These are phyloP conservation scores for Abramis brama DNA, from an alignment of 2,113 vertebrate genomes.

Conservation along the genomic window DNA sequence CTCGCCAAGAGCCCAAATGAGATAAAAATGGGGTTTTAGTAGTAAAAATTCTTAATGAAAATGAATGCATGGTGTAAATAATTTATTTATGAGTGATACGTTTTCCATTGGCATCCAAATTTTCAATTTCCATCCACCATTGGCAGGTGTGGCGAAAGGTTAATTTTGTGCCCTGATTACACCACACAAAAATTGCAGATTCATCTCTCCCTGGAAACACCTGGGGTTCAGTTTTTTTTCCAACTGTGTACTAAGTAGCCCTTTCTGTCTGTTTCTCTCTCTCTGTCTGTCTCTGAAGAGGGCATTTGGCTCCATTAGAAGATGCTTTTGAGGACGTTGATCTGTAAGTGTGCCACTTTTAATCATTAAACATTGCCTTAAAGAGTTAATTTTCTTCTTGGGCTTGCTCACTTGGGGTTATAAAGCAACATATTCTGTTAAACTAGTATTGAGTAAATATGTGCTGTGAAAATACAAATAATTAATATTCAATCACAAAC, in stretches of 20 bases:
- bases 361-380: not conserved
- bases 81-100: too few relatives aligned
- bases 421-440: not conserved
- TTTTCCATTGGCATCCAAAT: too few relatives aligned
- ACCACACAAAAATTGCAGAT: not conserved
- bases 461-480: not conserved
- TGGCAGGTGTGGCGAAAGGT: not conserved
- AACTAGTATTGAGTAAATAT: not conserved
- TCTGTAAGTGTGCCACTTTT: constrained; percentile 76
- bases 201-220: not conserved
- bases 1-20: not conserved
- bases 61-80: not conserved
- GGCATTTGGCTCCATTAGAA: constrained; percentile 81
- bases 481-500: not conserved
- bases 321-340: constrained; percentile 83
- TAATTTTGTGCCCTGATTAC: not conserved
- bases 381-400: constrained; percentile 6
- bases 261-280: constrained; percentile 33
- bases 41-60: not conserved
- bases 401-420: not conserved
- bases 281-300: constrained; percentile 69
- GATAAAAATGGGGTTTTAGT: not conserved
- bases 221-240: not conserved
- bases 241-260: not conserved
- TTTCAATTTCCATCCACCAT: not conserved